Evolutionary conservation across 2,797 vertebrate species (phyloP), one percentile per base, ranked within the genome.

Genomic region (Lacerta bilineata): DNA sequence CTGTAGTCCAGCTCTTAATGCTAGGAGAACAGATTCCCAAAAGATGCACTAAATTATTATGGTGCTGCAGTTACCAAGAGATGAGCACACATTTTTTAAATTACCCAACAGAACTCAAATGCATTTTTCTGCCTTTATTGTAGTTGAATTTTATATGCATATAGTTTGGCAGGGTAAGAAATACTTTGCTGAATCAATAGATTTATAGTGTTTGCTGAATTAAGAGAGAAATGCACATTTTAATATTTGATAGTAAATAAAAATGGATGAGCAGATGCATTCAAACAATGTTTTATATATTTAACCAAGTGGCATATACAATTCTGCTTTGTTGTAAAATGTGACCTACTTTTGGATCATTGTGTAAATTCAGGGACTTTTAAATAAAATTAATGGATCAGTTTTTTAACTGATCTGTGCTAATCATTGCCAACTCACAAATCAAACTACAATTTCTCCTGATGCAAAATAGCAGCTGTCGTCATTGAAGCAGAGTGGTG

Each of bases 241-340:
- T 74, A 85, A 17, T 85, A 5, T 83, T 90, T 50, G 66, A 9
- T 89, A 72, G 39, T 39, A 85, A 85, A 46, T 76, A 75, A 91
- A 78, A 89, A 2, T 36, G 27, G 11, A 36, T 69, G 8, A 4
- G n/a, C 5, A 25, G 76, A 8, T 0, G 8, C 76, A 87, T 93
- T 89, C 23, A 84, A 13, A 43, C 46, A 1, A 0, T 0, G 0
- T 91, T 66, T 89, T 68, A 20, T 74, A 75, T 2, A 92, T 43
- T 25, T 43, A 66, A 75, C 84, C 33, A 86, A 3, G 88, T 41
- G 79, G 64, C 0, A 18, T 74, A 29, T 74, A 29, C 13, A 27
- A 20, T 0, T 78, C 69, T 80, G 61, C 76, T 90, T 91, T 25
- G 75, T 79, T 91, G 80, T 84, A 39, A 84, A 71, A 55, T 33